Evolutionary conservation across 1,140 invertebrate genomes (phyloP), one percentile per base, ranked within the genome.

Genomic region (Cydia amplana): DNA sequence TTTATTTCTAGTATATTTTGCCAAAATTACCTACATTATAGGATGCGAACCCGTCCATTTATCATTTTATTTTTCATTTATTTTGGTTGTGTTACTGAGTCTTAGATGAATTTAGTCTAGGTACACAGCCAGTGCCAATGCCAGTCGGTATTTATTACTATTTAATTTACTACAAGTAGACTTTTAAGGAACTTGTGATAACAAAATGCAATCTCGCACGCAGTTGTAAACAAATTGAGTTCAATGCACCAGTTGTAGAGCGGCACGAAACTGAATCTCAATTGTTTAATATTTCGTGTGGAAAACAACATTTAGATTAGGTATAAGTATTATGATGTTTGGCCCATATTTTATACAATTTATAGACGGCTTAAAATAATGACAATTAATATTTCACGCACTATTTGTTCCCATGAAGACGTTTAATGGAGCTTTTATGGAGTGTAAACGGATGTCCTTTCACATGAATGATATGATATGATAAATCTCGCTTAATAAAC

Each of bases 161-260:
- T 60, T 60, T 60, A 23, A 55, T 55, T 55, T 7, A 60, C 20
- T 67, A n/a, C 7, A 64, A 64, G 25, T 67, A 32, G 5, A 67
- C 4, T 32, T 32, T 67, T 67, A n/a, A 67, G 64, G 64, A 67
- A 67, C 64, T 67, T 5, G 14, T n/a, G 64, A 67, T 67, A 67
- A 67, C 65, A 40, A 70, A 70, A 36, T 70, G 28, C 32, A 40
- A 65, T 36, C 16, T 36, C 65, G 65, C 65, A 10, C 65, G 16
- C 65, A 70, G 28, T 43, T 23, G 55, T 36, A 70, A 70, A 36
- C 16, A 36, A 43, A 36, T 40, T 18, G 65, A 70, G 65, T 70
- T 70, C 65, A 70, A 70, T 40, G 65, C 65, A 70, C 65, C 28
- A 36, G 32, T 70, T 70, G 65, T 67, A 32, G 65, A 32, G 4